Conservation (phyloP, 1,140 invertebrate genomes). For the Penaeus japonicus region DNA sequence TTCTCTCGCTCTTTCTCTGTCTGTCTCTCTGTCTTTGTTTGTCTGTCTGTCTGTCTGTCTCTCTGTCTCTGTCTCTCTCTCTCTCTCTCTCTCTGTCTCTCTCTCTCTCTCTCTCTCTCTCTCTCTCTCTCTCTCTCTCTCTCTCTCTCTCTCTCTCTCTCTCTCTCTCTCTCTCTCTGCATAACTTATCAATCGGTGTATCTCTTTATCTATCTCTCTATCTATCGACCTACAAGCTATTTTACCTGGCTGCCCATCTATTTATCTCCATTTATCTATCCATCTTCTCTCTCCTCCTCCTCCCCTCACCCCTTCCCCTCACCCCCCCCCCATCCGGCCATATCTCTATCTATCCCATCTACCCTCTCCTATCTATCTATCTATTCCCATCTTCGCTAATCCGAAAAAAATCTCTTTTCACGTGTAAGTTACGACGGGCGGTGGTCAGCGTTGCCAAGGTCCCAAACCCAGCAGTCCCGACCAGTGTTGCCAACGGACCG, state of each 20-base stretch:
- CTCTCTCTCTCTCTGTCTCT: too few species aligned
- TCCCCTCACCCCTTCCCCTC: not conserved
- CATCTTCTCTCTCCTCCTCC: not conserved
- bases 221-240: not conserved
- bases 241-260: not conserved
- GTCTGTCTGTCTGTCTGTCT: too few species aligned
- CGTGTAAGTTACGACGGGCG: too few species aligned
- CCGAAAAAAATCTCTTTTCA: too few species aligned
- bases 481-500: too few species aligned
- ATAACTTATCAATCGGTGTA: too few species aligned
- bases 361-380: not conserved
- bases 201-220: not conserved
- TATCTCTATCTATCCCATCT: not conserved
- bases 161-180: conserved; percentile 2
- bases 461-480: too few species aligned
- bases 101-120: too few species aligned
- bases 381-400: not conserved
- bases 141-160: conserved; percentile 7
- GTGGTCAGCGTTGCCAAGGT: too few species aligned
- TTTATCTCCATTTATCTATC: not conserved
- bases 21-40: too few species aligned
- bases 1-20: too few species aligned
- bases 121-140: too few species aligned
- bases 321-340: not conserved
- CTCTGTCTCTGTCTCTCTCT: not conserved